Percentiles rank a stretch among this genome's conserved stretches.
Conservation (phyloP, 2,888 invertebrate species). For the Orthosia gothica region DNA sequence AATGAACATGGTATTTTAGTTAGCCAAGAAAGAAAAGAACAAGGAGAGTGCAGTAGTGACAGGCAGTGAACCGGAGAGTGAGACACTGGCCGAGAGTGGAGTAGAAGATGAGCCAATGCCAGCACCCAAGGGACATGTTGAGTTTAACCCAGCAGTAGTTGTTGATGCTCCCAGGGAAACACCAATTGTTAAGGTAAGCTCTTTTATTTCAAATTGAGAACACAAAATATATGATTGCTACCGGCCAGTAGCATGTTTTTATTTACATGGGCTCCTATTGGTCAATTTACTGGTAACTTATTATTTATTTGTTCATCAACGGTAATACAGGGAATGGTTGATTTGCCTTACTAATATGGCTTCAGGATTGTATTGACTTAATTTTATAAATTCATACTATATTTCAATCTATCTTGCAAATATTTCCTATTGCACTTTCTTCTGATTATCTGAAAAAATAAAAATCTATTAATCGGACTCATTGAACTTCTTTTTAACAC, state of each 20-base stretch:
- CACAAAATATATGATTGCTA: neutral
- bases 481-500: neutral
- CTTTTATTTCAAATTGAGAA: neutral
- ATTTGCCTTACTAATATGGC: slow-evolving; percentile 25
- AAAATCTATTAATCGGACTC: neutral
- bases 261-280: neutral
- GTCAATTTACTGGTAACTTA: no score
- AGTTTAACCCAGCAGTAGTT: slow-evolving; percentile 93
- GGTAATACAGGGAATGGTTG: neutral
- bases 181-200: slow-evolving; percentile 87
- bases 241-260: neutral
- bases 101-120: slow-evolving; percentile 83
- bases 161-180: slow-evolving; percentile 92
- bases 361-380: slow-evolving; percentile 15
- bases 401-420: slow-evolving; percentile 29
- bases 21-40: slow-evolving; percentile 88
- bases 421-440: slow-evolving; percentile 25
- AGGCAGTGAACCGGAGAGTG: slow-evolving; percentile 88
- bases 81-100: slow-evolving; percentile 87
- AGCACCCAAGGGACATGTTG: slow-evolving; percentile 91
- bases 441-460: neutral
- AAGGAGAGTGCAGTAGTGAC: slow-evolving; percentile 82
- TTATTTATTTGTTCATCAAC: neutral
- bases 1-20: slow-evolving; percentile 70
- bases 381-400: slow-evolving; percentile 6